phyloP scores from a whole-genome alignment of 2,797 vertebrate species.

The Todus mexicanus region DNA sequence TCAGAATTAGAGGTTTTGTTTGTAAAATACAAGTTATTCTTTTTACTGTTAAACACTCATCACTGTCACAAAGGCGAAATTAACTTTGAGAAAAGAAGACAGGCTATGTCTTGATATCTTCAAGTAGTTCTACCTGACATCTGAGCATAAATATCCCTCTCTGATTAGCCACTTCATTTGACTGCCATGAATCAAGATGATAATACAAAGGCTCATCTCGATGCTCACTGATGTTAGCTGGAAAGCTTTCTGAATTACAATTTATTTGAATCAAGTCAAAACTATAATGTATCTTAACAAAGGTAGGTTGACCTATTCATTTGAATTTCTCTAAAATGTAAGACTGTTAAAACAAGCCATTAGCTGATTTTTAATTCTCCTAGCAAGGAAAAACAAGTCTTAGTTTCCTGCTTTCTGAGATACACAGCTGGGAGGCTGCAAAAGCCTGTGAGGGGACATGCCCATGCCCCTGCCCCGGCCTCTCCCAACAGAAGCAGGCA shows the following conservation, averaged over 20 bases:
- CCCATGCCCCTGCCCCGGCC: too few relatives aligned
- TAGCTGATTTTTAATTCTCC: neutral
- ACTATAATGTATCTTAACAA: neutral
- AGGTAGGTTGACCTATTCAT: neutral
- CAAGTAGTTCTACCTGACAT: neutral
- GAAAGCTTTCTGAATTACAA: neutral
- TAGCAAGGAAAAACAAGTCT: neutral
- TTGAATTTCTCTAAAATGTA: neutral
- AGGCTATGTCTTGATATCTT: neutral
- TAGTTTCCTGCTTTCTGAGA: neutral
- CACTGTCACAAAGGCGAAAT: neutral
- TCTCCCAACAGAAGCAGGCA: too few relatives aligned
- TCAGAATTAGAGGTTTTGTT: neutral
- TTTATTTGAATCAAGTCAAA: neutral
- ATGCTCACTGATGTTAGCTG: neutral
- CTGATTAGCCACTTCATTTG: neutral
- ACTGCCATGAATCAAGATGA: neutral
- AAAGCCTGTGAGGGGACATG: too few relatives aligned
- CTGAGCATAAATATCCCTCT: neutral
- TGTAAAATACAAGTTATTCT: neutral
- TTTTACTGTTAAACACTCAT: neutral
- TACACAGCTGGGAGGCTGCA: too few relatives aligned
- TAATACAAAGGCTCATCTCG: neutral
- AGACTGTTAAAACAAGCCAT: neutral
- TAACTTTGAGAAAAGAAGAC: neutral